These are phyloP conservation scores for Cephus spinipes DNA, from an alignment of 2,888 invertebrate genomes.

Conservation along the genomic window DNA sequence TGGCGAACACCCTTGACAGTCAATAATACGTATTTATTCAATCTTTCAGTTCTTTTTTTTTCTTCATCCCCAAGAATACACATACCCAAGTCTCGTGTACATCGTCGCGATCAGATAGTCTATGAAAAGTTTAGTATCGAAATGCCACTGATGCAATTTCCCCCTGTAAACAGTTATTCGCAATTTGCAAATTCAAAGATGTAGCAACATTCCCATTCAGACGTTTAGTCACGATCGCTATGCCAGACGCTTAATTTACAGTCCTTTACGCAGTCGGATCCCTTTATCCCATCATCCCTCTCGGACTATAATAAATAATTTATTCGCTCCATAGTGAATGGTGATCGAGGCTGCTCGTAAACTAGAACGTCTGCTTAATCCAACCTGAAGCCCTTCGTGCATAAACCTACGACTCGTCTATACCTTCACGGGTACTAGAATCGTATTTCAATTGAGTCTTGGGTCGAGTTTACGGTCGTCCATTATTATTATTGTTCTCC, in stretches of 20 bases:
- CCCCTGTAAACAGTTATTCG: background rate
- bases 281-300: conserved; percentile 33
- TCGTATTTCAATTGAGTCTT: conserved; percentile 35
- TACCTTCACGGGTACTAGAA: conserved; percentile 11
- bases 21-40: background rate
- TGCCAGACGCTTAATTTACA: background rate
- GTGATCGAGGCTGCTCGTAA: conserved; percentile 6
- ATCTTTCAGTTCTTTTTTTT: background rate
- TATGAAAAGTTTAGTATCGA: background rate
- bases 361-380: conserved; percentile 7
- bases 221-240: background rate
- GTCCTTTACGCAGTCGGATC: background rate
- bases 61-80: background rate
- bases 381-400: background rate
- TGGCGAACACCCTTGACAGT: background rate
- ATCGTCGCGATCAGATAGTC: background rate
- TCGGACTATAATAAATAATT: conserved; percentile 35
- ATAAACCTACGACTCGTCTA: conserved; percentile 2
- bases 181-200: background rate
- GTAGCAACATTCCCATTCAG: background rate
- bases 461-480: conserved; percentile 27
- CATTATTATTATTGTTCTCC: conserved; percentile 31
- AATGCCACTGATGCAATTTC: background rate
- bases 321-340: conserved; percentile 12
- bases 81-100: background rate